phyloP scores from a whole-genome alignment of 1,140 invertebrate species.

The Hylyphantes graminicola region DNA sequence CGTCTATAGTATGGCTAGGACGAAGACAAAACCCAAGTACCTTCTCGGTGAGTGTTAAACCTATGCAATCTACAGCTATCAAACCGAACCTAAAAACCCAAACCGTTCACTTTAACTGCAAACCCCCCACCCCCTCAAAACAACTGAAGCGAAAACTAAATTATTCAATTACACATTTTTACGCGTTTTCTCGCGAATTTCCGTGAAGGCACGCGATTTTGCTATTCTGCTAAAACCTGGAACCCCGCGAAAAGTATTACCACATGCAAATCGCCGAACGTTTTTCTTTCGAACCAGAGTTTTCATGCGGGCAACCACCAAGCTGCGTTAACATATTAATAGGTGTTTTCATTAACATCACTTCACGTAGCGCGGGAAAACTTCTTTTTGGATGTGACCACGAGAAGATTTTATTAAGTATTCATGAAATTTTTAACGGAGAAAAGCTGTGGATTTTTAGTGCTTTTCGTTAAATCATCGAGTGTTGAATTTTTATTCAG shows the following conservation, averaged over 20 bases:
- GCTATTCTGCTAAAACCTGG: conserved; percentile 35
- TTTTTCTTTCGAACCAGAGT: conserved; percentile 47
- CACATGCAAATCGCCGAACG: conserved; percentile 46
- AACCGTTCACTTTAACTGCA: not conserved
- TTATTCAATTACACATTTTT: conserved; percentile 60
- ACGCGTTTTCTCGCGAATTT: conserved; percentile 54
- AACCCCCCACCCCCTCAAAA: conserved; percentile 21
- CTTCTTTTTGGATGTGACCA: too few relatives aligned
- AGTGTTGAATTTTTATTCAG: conserved; percentile 31
- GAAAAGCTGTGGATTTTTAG: conserved; percentile 39
- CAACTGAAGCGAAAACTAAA: conserved; percentile 41
- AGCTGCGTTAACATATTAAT: conserved; percentile 58
- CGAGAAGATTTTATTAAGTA: conserved; percentile 31
- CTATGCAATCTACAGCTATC: not conserved
- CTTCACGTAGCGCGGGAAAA: too few relatives aligned
- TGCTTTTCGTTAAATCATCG: conserved; percentile 59
- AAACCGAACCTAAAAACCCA: conserved; percentile 28
- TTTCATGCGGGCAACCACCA: not conserved
- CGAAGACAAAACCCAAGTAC: too few relatives aligned
- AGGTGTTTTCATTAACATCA: conserved; percentile 59
- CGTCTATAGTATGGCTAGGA: too few relatives aligned
- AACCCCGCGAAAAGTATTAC: conserved; percentile 57
- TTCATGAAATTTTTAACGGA: conserved; percentile 48
- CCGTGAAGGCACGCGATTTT: conserved; percentile 53
- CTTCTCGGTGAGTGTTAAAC: too few relatives aligned